Evolutionary conservation across 2,113 vertebrate species (phyloP), one percentile per base, ranked within the genome.

Genomic region (Corythaixoides concolor): DNA sequence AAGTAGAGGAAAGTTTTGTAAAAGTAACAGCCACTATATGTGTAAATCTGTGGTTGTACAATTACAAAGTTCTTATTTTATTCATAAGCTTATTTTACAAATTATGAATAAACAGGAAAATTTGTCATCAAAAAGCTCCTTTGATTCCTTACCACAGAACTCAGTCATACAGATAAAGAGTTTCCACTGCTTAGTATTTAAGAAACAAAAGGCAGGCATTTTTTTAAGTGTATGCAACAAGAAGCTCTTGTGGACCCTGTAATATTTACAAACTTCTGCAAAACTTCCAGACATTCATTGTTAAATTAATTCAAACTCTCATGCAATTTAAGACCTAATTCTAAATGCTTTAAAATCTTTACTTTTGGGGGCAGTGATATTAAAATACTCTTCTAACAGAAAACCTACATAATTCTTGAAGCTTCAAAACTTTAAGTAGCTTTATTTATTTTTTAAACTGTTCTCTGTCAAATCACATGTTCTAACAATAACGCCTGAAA

Each of bases 111-210:
- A 83, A 56, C 1, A 41, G 17, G 39, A 41, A 56, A 22, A 87
- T 45, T 45, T 32, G n/a, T 45, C 9, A 60, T 50, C 8, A 41
- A 76, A 84, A 76, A 95, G 8, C 19, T 58, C 22, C 26, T 62
- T 74, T 63, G n/a, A 49, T 60, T 69, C 70, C 24, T 33, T 24
- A 11, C 14, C 15, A 72, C 17, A 53, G 12, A 79, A 47, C 16
- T 41, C 0, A 0, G 14, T 52, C 62, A 58, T 33, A 58, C 19
- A 63, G 49, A 59, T 13, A 23, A 68, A 52, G 14, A 53, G 23
- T 43, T 87, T 62, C 62, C 55, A 33, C 8, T 68, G 26, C 26
- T 68, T n/a, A 50, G 16, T 18, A 23, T 30, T 60, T 39, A 70
- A 17, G 10, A 89, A 85, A 85, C 14, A 75, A 79, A n/a, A 88